Evolutionary conservation across 2,797 vertebrate species (phyloP).

Genomic region (Acanthornis magna): DNA sequence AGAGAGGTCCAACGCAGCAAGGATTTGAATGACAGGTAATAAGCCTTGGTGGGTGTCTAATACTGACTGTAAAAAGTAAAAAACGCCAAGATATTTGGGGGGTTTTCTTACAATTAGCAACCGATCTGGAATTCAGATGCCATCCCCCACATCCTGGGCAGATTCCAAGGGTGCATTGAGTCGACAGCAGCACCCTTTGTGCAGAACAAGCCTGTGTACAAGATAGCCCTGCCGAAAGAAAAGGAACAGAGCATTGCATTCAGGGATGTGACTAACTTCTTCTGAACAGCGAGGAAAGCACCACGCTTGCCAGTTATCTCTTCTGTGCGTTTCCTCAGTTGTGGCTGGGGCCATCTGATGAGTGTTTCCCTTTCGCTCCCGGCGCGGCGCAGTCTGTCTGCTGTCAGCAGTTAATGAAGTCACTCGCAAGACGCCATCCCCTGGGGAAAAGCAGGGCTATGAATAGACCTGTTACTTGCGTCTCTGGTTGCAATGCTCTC

Average conservation of each 20-base stretch:
- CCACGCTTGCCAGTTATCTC: constrained; percentile 45
- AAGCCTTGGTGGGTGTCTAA: neutral
- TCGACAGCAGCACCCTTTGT: neutral
- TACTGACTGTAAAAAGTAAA: neutral
- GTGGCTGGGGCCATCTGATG: constrained; percentile 59
- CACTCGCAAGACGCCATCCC: constrained; percentile 28
- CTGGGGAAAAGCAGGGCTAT: constrained; percentile 42
- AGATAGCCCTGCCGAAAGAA: neutral
- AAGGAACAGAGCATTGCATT: neutral
- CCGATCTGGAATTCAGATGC: neutral
- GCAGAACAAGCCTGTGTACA: neutral
- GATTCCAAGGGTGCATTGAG: neutral
- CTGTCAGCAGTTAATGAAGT: constrained; percentile 64
- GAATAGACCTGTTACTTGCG: constrained; percentile 31
- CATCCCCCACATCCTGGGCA: neutral
- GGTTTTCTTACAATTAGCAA: neutral
- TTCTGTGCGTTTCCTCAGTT: constrained; percentile 34
- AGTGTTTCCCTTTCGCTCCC: constrained; percentile 46
- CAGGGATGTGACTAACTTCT: constrained; percentile 4
- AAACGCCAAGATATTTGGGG: neutral
- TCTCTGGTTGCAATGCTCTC: neutral
- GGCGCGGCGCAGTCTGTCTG: constrained; percentile 39
- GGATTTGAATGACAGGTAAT: neutral
- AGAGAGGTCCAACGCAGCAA: rapidly evolving
- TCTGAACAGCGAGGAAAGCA: neutral